These are phyloP conservation scores for Corvus moneduloides DNA, from an alignment of 2,113 vertebrate species.

Conservation along the genomic window DNA sequence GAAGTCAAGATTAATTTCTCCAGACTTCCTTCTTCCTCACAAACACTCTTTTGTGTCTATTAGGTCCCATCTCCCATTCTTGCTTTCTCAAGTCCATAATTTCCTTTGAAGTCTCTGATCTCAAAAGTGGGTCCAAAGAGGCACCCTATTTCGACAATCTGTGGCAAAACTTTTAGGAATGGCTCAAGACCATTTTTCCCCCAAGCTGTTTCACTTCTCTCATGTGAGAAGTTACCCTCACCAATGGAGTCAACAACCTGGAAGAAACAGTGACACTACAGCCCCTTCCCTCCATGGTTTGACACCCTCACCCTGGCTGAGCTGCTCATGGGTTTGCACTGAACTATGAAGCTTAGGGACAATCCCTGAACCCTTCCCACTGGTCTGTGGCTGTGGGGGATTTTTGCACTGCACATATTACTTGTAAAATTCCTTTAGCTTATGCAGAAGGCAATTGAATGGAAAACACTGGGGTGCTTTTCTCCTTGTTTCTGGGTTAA, in stretches of 20 bases:
- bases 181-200: not conserved
- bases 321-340: not conserved
- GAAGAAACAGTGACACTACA: not conserved
- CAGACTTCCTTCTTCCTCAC: not conserved
- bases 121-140: not conserved
- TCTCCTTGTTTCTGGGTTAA: not conserved
- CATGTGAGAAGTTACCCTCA: not conserved
- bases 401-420: not conserved
- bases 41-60: not conserved
- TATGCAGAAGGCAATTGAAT: not conserved
- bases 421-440: not conserved
- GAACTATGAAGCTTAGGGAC: not conserved
- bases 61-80: not conserved
- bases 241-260: not conserved
- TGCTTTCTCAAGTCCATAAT: not conserved
- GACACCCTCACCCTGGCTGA: not conserved
- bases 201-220: not conserved
- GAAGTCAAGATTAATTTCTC: not conserved
- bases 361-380: not conserved
- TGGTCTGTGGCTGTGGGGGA: not conserved
- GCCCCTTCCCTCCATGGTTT: not conserved
- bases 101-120: not conserved
- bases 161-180: not conserved
- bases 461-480: not conserved
- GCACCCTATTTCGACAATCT: not conserved